A percentile compares a stretch with the other conserved stretches of the same genome.
phyloP scores from a whole-genome alignment of 2,113 vertebrate species.

The Pardalotus punctatus region DNA sequence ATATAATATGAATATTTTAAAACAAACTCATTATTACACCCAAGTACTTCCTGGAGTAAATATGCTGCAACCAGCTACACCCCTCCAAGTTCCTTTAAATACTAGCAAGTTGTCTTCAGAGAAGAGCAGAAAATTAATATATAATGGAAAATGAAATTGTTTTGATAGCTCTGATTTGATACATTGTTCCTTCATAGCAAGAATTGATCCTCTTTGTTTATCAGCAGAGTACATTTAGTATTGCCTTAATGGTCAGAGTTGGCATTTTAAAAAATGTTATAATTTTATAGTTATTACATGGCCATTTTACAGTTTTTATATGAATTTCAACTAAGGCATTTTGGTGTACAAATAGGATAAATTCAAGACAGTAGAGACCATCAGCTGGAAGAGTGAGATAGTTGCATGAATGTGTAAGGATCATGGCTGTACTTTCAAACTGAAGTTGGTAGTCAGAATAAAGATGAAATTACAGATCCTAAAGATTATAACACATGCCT shows the following conservation, averaged over 20 bases:
- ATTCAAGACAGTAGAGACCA: background rate
- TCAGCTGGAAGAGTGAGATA: background rate
- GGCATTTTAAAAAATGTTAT: conserved; percentile 9
- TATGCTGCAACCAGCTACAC: background rate
- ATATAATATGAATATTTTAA: conserved; percentile 61
- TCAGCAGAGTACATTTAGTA: background rate
- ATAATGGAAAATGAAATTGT: conserved; percentile 39
- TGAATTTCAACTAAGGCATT: conserved; percentile 42
- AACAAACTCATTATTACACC: conserved; percentile 17
- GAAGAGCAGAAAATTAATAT: conserved; percentile 2
- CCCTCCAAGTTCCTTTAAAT: background rate
- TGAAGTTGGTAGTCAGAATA: background rate
- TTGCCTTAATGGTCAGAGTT: background rate
- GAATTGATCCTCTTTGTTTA: conserved; percentile 24
- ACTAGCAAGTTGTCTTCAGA: background rate
- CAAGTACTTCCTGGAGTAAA: conserved; percentile 47
- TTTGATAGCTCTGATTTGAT: conserved; percentile 5
- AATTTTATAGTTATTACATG: background rate
- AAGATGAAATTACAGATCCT: background rate
- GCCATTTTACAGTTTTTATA: conserved; percentile 23
- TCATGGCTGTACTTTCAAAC: background rate
- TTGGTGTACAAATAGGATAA: conserved; percentile 1
- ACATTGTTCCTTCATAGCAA: background rate
- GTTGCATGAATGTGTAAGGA: background rate
- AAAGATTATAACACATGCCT: background rate